Conservation (phyloP, 2,113 vertebrate species). For the Polypterus senegalus region DNA sequence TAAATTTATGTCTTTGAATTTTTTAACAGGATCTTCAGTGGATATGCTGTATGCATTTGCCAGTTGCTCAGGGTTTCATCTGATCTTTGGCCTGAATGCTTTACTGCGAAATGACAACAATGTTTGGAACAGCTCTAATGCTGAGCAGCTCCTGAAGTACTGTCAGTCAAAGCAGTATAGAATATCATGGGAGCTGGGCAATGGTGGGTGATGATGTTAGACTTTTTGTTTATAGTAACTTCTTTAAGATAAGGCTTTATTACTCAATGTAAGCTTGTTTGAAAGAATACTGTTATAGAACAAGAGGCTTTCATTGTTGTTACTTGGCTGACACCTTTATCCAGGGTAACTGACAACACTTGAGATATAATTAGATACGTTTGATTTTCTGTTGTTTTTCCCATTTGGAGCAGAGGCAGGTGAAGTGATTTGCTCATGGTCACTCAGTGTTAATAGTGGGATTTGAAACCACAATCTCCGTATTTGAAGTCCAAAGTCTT, state of each 20-base stretch:
- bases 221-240: neutral
- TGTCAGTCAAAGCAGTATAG: slow-evolving; percentile 54
- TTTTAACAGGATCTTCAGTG: slow-evolving; percentile 51
- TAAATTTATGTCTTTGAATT: neutral
- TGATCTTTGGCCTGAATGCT: slow-evolving; percentile 89
- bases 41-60: slow-evolving; percentile 74
- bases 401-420: no score
- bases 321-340: no score
- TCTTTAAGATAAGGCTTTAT: neutral
- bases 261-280: no score
- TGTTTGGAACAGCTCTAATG: slow-evolving; percentile 75
- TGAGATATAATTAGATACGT: no score
- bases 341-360: no score
- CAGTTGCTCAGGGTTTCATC: slow-evolving; percentile 63
- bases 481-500: no score
- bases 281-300: no score
- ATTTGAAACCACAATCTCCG: no score
- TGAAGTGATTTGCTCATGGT: no score
- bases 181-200: slow-evolving; percentile 89
- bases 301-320: no score
- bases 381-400: no score
- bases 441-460: no score
- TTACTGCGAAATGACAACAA: slow-evolving; percentile 55
- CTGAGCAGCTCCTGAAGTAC: slow-evolving; percentile 60
- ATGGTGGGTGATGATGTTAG: slow-evolving; percentile 46